These are phyloP conservation scores for Telmatherina bonti DNA, from an alignment of 2,797 vertebrate genomes.

Conservation along the genomic window DNA sequence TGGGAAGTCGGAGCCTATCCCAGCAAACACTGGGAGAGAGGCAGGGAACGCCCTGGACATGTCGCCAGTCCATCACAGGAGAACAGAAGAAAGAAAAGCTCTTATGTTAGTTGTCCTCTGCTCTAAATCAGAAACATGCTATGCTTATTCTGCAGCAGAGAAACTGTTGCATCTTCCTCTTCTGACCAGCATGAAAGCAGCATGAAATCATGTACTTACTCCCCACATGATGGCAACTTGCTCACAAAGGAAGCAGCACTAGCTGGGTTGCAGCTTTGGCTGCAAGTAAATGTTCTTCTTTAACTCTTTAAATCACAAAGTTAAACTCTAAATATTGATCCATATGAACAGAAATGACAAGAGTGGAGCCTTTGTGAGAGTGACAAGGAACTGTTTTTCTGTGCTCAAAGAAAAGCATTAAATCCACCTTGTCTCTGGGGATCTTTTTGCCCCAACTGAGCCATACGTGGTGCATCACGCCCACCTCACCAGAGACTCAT, in stretches of 20 bases:
- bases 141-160: neutral
- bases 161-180: slow-evolving; percentile 1
- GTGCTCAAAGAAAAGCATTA: slow-evolving; percentile 18
- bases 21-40: too few species aligned
- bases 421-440: slow-evolving; percentile 24
- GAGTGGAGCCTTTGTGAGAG: too few species aligned
- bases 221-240: neutral
- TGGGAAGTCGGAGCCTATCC: too few species aligned
- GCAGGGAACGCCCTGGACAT: too few species aligned
- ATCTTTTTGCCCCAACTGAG: slow-evolving; percentile 28
- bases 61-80: too few species aligned
- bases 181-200: slow-evolving; percentile 21
- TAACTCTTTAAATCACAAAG: neutral
- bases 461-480: slow-evolving; percentile 13
- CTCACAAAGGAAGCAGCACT: slow-evolving; percentile 5
- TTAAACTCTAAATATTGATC: too few species aligned
- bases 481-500: slow-evolving; percentile 40
- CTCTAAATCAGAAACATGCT: neutral
- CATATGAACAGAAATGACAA: too few species aligned
- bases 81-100: too few species aligned
- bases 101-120: neutral
- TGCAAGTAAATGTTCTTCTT: neutral
- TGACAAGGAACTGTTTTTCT: neutral
- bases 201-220: neutral
- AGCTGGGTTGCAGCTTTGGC: neutral